Evolutionary conservation across 2,888 invertebrate species (phyloP), one percentile per base, ranked within the genome.

Genomic region (Sphecodes monilicornis): DNA sequence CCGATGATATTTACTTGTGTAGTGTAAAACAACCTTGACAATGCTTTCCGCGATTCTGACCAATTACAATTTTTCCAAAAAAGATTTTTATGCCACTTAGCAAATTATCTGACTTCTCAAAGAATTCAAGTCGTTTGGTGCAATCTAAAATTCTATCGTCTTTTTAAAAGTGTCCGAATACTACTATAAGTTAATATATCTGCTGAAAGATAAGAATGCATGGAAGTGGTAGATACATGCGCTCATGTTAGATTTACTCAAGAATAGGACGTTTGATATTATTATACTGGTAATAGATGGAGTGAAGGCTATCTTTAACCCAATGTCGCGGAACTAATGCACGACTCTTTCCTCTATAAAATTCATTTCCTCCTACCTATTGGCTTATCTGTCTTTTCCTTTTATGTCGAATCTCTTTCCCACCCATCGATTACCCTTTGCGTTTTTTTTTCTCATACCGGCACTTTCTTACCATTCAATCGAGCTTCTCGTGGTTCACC

Each of bases 301-400:
- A 64, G 76, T 77, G 70, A 64, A 54, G 60, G 64, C 75, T 74
- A 84, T 85, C 76, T 80, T 60, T 66, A 54, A 76, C 18, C 76
- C 86, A 90, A 89, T 86, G 89, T 86, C 82, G 71, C 57, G 88
- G 86, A 90, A 90, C 74, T 86, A 90, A 90, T 80, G 81, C 39
- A 50, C 74, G 73, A 74, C 80, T 82, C 79, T 80, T 84, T 82
- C 64, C 79, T 83, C 70, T 80, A 57, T 76, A 87, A 88, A 90
- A 84, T 91, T 90, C 91, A 85, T 87, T 91, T 90, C 74, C 85
- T 78, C 70, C 73, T 78, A 83, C 57, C 74, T 68, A 54, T 41
- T 36, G 11, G 69, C 88, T 88, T 89, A 89, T 90, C 88, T 90
- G 78, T 76, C 68, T 85, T 68, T 73, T 46, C 64, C 71, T 57